These are phyloP conservation scores for Uria lomvia DNA, from an alignment of 2,113 vertebrate genomes.

Conservation along the genomic window DNA sequence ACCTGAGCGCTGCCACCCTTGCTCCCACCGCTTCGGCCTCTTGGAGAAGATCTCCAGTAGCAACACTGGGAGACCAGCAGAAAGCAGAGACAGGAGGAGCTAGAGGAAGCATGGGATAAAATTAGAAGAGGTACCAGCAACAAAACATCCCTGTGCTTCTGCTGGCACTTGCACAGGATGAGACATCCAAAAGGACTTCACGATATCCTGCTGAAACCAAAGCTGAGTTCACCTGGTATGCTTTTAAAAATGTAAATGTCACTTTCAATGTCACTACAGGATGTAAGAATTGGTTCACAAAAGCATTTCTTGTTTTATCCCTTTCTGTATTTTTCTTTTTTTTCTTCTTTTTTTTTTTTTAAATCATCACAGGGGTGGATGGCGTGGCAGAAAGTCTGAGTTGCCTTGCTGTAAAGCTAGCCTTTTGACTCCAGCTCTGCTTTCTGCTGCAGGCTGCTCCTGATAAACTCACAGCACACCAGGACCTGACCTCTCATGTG, in stretches of 20 bases:
- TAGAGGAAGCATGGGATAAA: neutral
- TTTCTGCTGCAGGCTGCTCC: neutral
- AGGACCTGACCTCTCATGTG: neutral
- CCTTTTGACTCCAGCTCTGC: neutral
- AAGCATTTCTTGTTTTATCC: neutral
- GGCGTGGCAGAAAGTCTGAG: neutral
- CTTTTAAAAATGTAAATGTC: neutral
- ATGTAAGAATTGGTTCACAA: neutral
- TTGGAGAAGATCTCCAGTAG: neutral
- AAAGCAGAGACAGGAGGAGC: neutral
- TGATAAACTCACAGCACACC: neutral
- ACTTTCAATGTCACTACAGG: neutral
- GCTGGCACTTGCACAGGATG: neutral
- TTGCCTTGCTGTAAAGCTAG: neutral
- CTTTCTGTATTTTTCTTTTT: neutral
- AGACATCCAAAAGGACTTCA: neutral
- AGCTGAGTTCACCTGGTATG: neutral
- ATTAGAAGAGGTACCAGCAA: neutral
- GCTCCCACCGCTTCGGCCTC: accelerated
- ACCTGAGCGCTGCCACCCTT: neutral
- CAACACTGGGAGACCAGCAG: neutral
- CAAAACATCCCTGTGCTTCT: neutral
- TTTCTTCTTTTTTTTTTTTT: no score
- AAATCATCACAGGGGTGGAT: neutral
- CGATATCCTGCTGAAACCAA: neutral